Conservation (phyloP, 2,113 vertebrate genomes). For the Nycticryphes semicollaris region DNA sequence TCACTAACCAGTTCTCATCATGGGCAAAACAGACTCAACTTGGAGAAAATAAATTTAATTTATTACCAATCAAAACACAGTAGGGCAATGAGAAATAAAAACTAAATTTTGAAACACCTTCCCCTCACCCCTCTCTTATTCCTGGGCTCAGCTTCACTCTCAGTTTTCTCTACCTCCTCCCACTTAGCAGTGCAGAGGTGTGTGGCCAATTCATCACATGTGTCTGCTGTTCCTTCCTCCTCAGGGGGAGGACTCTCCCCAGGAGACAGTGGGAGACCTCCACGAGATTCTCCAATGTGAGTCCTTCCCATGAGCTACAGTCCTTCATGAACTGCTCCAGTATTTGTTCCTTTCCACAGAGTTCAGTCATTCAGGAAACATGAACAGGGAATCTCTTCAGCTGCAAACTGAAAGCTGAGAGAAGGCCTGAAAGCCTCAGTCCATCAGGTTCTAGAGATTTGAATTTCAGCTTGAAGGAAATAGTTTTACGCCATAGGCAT, state of each 20-base stretch:
- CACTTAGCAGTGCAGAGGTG: not conserved
- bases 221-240: not conserved
- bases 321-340: not conserved
- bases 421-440: not conserved
- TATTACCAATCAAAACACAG: not conserved
- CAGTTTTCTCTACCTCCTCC: not conserved
- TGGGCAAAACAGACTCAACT: not conserved
- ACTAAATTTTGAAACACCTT: not conserved
- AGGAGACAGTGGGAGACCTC: not conserved
- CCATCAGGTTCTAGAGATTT: not conserved
- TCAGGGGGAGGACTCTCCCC: not conserved
- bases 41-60: not conserved
- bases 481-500: not conserved
- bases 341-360: not conserved
- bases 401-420: not conserved
- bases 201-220: not conserved
- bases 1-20: not conserved
- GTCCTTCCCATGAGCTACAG: not conserved
- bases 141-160: not conserved
- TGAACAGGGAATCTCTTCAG: not conserved
- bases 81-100: not conserved
- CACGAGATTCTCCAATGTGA: not conserved
- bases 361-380: not conserved
- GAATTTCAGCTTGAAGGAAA: not conserved
- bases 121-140: not conserved